Evolutionary conservation across 2,113 vertebrate genomes (phyloP), one percentile per base, ranked within the genome.

Genomic region (Labeo catla): DNA sequence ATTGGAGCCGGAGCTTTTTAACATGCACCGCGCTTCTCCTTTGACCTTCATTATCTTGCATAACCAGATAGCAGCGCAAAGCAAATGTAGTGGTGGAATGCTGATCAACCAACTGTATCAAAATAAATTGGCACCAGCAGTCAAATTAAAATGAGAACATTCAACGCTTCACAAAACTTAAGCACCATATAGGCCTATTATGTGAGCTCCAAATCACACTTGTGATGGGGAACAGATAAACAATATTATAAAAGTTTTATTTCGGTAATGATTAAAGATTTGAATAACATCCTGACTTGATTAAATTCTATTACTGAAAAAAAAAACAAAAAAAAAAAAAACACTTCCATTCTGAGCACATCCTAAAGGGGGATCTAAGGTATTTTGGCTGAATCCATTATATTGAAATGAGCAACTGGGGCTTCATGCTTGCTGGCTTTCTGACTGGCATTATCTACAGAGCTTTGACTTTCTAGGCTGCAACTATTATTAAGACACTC

Each of bases 1-100:
- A 43, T 13, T 54, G 11, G 47, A 65, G 54, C 43, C 63, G n/a
- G n/a, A 49, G 82, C 86, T 86, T 66, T 84, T 89, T 90, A 88
- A 87, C 73, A 90, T 90, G 85, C 87, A 12, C 12, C 68, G 19
- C 87, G 28, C 84, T 66, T 87, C 66, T 72, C 7, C 28, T 88
- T 86, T 88, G 87, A 87, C 83, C 87, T 87, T 90, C 86, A 88
- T 89, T 87, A 84, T 66, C 76, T 81, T 80, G 50, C 68, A 36
- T 19, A 84, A 84, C n/a, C 76, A 52, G 61, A 82, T 65, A 49
- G 78, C 70, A 87, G 76, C 11, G 54, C 39, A 28, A 70, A 36
- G 68, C 28, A 84, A 83, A 84, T 43, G 47, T 68, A 84, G 79
- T 86, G 21, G 76, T 23, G 39, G 84, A 79, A 87, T 87, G 70